Evolutionary conservation across 2,888 invertebrate genomes (phyloP).

Genomic region (Drosophila prolongata): DNA sequence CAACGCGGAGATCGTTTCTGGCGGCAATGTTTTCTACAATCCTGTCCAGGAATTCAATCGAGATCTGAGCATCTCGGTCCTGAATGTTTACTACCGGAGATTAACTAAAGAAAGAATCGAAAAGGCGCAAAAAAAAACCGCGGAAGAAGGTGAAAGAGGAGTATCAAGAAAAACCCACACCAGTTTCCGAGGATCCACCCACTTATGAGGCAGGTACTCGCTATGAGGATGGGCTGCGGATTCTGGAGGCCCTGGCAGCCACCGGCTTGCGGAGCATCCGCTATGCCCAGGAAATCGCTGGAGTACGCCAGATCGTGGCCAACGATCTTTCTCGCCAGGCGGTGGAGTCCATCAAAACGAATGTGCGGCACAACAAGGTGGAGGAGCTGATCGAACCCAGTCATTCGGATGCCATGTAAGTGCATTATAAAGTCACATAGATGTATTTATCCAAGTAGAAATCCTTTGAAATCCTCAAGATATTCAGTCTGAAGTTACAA

Average conservation of each 20-base stretch:
- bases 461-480: no score
- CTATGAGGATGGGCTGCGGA: slow-evolving; percentile 83
- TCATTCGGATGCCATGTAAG: slow-evolving; percentile 95
- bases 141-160: slow-evolving; percentile 23
- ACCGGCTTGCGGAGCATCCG: slow-evolving; percentile 97
- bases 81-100: slow-evolving; percentile 88
- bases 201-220: slow-evolving; percentile 67
- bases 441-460: no score
- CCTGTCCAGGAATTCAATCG: slow-evolving; percentile 99
- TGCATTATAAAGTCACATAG: slow-evolving; percentile 15
- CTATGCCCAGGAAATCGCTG: slow-evolving; percentile 96
- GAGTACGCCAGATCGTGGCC: slow-evolving; percentile 92
- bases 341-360: slow-evolving; percentile 93
- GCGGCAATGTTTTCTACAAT: slow-evolving; percentile 97
- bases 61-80: slow-evolving; percentile 93
- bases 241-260: slow-evolving; percentile 97
- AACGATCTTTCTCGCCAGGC: slow-evolving; percentile 95
- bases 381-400: slow-evolving; percentile 90
- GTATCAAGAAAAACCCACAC: not conserved
- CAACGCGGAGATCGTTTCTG: slow-evolving; percentile 90
- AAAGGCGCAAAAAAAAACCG: slow-evolving; percentile 63
- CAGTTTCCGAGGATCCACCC: not conserved
- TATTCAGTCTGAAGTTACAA: no score
- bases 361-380: slow-evolving; percentile 87
- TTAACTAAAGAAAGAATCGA: slow-evolving; percentile 82